Base-by-base conservation (phyloP, 2,888 invertebrate species). In the Tipula unca region DNA sequence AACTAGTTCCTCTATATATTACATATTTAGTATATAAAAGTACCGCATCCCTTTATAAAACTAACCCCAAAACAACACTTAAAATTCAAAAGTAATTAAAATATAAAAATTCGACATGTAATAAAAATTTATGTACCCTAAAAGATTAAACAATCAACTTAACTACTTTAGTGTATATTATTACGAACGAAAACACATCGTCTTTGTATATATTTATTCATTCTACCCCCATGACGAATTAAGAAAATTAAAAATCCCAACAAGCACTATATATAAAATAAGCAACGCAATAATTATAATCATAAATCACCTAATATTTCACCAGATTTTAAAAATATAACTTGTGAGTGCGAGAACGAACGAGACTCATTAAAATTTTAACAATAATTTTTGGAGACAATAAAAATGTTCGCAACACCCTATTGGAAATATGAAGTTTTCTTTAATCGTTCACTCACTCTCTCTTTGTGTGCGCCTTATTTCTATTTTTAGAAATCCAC, bases 11-110 rank as follows among this genome's bases (percentile, higher is more conserved):
- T n/a, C n/a, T n/a, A n/a, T 69, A 1, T 54, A 17, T 17, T 54
- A 13, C 5, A 54, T 54, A 54, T 54, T 39, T 17, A 17, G 6
- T 54, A 17, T 54, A 39, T 2, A 39, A 39, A 10, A 2, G 39
- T 39, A n/a, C 48, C n/a, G 4, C 32, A 6, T 2, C 3, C 6
- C 32, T 54, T 4, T 54, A 10, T 48, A 13, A 2, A 69, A 10
- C 10, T 69, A 69, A 69, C 69, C 69, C 69, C 69, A 69, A 69
- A 69, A 69, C 25, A 69, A 69, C 69, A 69, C 69, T 69, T 69
- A 69, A 69, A 69, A 69, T 69, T 69, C 25, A 69, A 69, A 69
- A 69, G 69, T 69, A 69, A 69, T 69, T 69, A 69, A 69, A 69
- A 69, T 69, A 69, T 69, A 69, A 69, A 69, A 69, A 69, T 25